Percentiles rank a stretch among this genome's conserved stretches.
Evolutionary conservation across 1,140 invertebrate species (phyloP).

Genomic region (Polypedilum vanderplanki): DNA sequence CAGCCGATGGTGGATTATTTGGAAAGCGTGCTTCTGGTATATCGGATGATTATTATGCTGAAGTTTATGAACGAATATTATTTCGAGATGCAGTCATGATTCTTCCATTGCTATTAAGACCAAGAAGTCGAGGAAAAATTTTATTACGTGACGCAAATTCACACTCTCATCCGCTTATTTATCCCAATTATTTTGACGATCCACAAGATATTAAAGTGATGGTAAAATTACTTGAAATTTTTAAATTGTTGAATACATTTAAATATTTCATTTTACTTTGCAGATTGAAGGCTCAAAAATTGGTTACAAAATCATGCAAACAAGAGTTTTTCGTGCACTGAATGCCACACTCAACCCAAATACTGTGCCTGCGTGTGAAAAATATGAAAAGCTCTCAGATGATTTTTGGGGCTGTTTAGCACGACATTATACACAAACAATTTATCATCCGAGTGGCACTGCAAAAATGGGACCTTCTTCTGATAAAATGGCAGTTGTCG

Average conservation of each 20-base stretch:
- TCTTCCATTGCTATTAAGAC: conserved; percentile 59
- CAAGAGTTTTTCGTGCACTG: conserved; percentile 54
- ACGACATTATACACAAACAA: conserved; percentile 57
- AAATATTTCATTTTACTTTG: not conserved
- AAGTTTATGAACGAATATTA: conserved; percentile 59
- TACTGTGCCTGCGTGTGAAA: conserved; percentile 53
- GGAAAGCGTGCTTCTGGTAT: conserved; percentile 59
- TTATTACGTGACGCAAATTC: conserved; percentile 59
- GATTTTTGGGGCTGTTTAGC: conserved; percentile 64
- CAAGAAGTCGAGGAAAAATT: conserved; percentile 62
- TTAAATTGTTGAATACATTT: conserved; percentile 18
- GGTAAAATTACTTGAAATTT: conserved; percentile 44
- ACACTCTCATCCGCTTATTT: conserved; percentile 63
- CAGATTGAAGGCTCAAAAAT: conserved; percentile 67
- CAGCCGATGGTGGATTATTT: conserved; percentile 66
- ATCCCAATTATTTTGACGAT: conserved; percentile 71
- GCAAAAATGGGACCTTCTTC: conserved; percentile 58
- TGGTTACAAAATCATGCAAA: conserved; percentile 53
- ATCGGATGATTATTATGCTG: conserved; percentile 56
- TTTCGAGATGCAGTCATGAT: conserved; percentile 59
- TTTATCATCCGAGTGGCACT: conserved; percentile 59
- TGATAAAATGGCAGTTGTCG: conserved; percentile 54
- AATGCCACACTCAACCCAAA: conserved; percentile 56
- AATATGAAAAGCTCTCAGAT: conserved; percentile 46
- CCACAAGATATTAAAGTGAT: conserved; percentile 60